Base-by-base conservation (phyloP, 2,113 vertebrate species). In the Hemiprocne comata region DNA sequence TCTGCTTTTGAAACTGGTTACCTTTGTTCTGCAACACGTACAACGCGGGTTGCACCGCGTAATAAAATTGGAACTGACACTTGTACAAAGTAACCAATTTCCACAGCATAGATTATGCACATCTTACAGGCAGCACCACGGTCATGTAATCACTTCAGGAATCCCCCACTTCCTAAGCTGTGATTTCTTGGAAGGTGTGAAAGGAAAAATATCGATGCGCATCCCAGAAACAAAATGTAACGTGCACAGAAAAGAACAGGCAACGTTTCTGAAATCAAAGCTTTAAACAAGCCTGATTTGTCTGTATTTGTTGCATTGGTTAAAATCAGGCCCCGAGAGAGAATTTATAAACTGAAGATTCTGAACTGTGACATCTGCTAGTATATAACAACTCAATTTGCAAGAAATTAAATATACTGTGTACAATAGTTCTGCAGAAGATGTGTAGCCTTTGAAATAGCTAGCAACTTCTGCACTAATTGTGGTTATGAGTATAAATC, bases 1-100 rank as follows among this genome's bases (percentile, higher is more conserved):
- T 81, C 66, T 71, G 65, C 58, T 85, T 82, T 91, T 42, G 78
- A 91, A 92, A 80, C 36, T 11, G 50, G 96, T 94, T 74, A 89
- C 67, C 38, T 57, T 57, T 86, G 58, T 71, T 96, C 81, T 93
- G 86, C 46, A 33, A 62, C 1, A 9, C 25, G 50, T 50, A 69
- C 25, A 18, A 57, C 13, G 25, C 3, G 4, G 75, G 31, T 14
- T 64, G 50, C 14, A 48, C 4, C 0, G 2, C 11, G 12, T 57
- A 51, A 46, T 26, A 31, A 29, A 91, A 89, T 21, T 26, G 51
- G 61, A 88, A 91, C 9, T 64, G 90, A 50, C 86, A 76, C 26
- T 67, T 62, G 51, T 25, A 87, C 38, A 11, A 44, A 1, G 12
- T 38, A 90, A 65, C 50, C 84, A 29, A 84, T 81, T 64, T 74